Base-by-base conservation (phyloP, 2,888 invertebrate species). In the Cantharis lateralis region DNA sequence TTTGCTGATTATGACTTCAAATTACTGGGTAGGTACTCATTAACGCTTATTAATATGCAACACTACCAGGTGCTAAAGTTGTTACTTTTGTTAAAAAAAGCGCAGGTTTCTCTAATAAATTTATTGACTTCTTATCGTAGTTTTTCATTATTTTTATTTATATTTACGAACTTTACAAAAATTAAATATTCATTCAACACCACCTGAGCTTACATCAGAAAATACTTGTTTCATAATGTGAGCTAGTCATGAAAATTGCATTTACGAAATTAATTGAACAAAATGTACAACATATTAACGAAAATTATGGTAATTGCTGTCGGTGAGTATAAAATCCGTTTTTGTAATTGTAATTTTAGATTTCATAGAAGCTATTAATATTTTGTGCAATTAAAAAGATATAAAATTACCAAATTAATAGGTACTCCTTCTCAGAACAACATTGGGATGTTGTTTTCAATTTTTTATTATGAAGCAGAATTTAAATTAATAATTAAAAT, bases 361-460 rank as follows among this genome's bases (percentile, higher is more conserved):
- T 24, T 66, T 66, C 64, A 20, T 13, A 66, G 64, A 66, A 66
- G 64, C 64, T 66, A 66, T 66, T 66, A 66, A 66, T 66, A 24
- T 66, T n/a, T 18, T 66, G 24, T 66, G 24, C 24, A 66, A 66
- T 66, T 66, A 66, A 66, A 66, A 66, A 66, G 64, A 66, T 66
- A 66, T 66, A 66, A 66, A 66, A 66, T 66, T 66, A 66, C n/a
- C 64, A n/a, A 66, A 66, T 66, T 66, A 66, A 20, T 66, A 66
- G n/a, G 64, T 66, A 66, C 18, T n/a, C 5, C n/a, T 20, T 18
- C 64, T 66, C 18, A 7, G 24, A 20, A 64, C 13, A 64, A 66
- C 48, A 48, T 48, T n/a, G 48, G n/a, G 48, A 48, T 48, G 7
- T 48, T 48, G 48, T 48, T 48, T 48, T 48, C 9, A 48, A 48